Conservation (phyloP, 2,888 invertebrate species). For the Scaptomyza caliginosa region DNA sequence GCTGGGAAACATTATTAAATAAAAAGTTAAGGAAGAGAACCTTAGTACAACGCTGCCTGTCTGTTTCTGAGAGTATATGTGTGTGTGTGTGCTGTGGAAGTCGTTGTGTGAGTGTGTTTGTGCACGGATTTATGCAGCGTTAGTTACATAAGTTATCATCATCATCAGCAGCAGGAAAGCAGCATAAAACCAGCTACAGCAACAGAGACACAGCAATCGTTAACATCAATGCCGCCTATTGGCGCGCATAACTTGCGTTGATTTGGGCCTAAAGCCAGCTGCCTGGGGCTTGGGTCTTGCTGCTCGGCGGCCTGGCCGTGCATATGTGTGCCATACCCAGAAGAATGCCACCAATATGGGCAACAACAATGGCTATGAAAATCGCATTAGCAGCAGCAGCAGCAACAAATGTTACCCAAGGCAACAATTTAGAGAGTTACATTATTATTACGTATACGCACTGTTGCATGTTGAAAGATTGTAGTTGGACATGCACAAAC, state of each 20-base stretch:
- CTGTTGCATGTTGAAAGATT: conserved; percentile 28
- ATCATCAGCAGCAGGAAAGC: conserved; percentile 51
- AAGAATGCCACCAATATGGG: conserved; percentile 43
- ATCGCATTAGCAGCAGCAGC: conserved; percentile 28
- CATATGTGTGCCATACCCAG: conserved; percentile 11
- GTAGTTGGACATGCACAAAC: conserved; percentile 12
- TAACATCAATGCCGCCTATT: conserved; percentile 43
- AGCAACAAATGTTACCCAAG: conserved; percentile 13
- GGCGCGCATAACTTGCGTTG: conserved; percentile 48
- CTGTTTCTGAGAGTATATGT: not conserved
- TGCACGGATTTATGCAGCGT: conserved; percentile 76
- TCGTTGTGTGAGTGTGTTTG: conserved; percentile 26
- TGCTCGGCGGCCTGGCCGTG: not conserved
- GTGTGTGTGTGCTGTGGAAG: conserved; percentile 2
- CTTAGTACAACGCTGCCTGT: conserved; percentile 13
- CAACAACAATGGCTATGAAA: conserved; percentile 48
- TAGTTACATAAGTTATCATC: conserved; percentile 77
- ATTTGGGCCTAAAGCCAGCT: conserved; percentile 7
- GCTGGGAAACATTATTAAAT: conserved; percentile 54
- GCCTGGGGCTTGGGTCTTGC: not conserved
- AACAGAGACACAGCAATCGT: conserved; percentile 38
- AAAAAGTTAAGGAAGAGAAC: conserved; percentile 53
- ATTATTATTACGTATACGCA: conserved; percentile 36
- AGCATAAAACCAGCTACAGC: conserved; percentile 23
- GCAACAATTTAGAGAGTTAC: conserved; percentile 25